These are phyloP conservation scores for Synanthedon myopaeformis DNA, from an alignment of 2,888 invertebrate genomes.

Conservation along the genomic window DNA sequence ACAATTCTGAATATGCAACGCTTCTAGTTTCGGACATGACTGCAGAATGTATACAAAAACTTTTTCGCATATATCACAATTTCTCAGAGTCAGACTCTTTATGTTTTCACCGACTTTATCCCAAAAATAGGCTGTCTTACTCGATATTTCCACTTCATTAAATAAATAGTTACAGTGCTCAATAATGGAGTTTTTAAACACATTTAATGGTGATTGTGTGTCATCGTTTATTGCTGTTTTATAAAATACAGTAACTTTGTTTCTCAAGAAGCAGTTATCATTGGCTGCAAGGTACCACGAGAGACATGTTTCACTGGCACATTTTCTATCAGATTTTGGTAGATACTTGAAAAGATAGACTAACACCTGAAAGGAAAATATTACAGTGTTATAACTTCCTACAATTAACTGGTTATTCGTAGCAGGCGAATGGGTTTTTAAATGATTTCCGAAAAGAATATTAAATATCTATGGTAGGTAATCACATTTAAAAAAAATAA, in stretches of 20 bases:
- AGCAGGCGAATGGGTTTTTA: too few species aligned
- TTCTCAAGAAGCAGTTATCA: constrained; percentile 69
- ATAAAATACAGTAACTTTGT: constrained; percentile 60
- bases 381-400: background rate
- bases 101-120: constrained; percentile 69
- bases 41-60: constrained; percentile 71
- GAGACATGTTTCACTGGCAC: constrained; percentile 74
- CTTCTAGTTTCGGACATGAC: constrained; percentile 67
- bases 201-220: constrained; percentile 36
- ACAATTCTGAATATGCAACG: constrained; percentile 73
- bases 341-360: constrained; percentile 74
- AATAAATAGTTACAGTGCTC: constrained; percentile 64
- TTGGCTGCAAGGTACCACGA: constrained; percentile 77
- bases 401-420: too few species aligned
- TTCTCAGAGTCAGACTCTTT: constrained; percentile 64
- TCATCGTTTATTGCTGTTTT: constrained; percentile 53
- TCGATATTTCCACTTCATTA: constrained; percentile 66
- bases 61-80: constrained; percentile 75
- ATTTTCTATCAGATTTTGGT: constrained; percentile 74
- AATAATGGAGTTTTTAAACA: constrained; percentile 49
- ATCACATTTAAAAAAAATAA: too few species aligned
- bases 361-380: constrained; percentile 64
- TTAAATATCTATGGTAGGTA: background rate
- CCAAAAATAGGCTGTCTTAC: constrained; percentile 66
- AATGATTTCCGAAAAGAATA: too few species aligned